These are phyloP conservation scores for Sipha maydis DNA, from an alignment of 2,888 invertebrate genomes.

Conservation along the genomic window DNA sequence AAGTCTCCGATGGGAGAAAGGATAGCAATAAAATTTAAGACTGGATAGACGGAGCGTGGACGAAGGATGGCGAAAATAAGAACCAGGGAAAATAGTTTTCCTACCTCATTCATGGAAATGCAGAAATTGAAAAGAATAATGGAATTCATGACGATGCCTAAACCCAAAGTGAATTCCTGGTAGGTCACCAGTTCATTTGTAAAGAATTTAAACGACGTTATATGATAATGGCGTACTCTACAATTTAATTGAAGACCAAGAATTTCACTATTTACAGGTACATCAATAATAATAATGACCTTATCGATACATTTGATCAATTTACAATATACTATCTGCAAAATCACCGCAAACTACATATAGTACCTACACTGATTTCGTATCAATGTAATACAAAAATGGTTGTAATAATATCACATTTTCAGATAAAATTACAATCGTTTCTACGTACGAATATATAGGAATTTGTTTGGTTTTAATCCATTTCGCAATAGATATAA, in stretches of 20 bases:
- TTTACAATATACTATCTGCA: no score
- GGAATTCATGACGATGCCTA: constrained; percentile 39
- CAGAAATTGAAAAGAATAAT: constrained; percentile 61
- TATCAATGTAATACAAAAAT: background rate
- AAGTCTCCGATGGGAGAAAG: constrained; percentile 21
- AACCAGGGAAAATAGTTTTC: constrained; percentile 45
- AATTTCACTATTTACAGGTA: constrained; percentile 16
- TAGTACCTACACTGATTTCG: background rate
- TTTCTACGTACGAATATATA: background rate
- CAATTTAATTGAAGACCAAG: constrained; percentile 38
- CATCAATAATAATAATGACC: background rate
- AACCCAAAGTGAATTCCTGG: constrained; percentile 52
- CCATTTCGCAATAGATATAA: background rate
- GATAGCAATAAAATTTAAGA: constrained; percentile 38
- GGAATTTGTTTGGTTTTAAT: background rate
- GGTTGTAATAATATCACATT: background rate
- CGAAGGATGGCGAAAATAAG: background rate
- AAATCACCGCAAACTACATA: background rate
- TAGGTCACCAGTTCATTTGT: constrained; percentile 31
- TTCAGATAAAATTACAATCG: background rate
- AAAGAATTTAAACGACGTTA: constrained; percentile 58
- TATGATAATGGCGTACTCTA: constrained; percentile 30
- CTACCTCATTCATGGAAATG: constrained; percentile 47
- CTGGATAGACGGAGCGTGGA: background rate
- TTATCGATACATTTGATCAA: background rate